These are phyloP conservation scores for Nipponacmea schrenckii DNA, from an alignment of 2,888 invertebrate species.

Conservation along the genomic window DNA sequence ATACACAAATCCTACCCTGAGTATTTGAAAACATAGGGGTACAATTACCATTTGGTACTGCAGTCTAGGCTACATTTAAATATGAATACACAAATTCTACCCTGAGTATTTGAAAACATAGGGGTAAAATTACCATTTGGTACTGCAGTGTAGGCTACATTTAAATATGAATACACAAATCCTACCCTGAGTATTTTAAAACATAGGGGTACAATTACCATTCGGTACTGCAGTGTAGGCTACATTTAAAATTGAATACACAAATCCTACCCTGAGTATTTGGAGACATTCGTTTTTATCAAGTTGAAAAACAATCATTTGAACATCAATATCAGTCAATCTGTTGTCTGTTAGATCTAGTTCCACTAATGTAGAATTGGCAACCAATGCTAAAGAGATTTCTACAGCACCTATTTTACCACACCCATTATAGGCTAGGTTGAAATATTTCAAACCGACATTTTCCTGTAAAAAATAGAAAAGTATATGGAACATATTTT, in stretches of 20 bases:
- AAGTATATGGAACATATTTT: not conserved
- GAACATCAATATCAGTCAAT: constrained; percentile 45
- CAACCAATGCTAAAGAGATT: constrained; percentile 42
- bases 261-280: constrained; percentile 39
- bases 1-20: no score
- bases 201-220: no score
- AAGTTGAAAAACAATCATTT: constrained; percentile 38
- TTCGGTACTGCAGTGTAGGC: no score
- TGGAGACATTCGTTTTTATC: constrained; percentile 41
- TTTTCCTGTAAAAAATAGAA: constrained; percentile 44
- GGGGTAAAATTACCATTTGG: no score
- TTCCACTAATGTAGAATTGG: constrained; percentile 45
- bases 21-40: constrained; percentile 36
- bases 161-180: no score
- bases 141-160: no score
- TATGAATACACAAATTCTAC: no score
- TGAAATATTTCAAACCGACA: constrained; percentile 45
- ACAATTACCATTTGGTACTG: no score
- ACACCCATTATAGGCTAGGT: constrained; percentile 54
- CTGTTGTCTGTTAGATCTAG: constrained; percentile 56
- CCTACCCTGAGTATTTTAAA: constrained; percentile 40
- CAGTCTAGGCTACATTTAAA: no score
- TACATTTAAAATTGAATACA: no score
- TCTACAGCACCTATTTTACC: constrained; percentile 44
- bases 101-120: constrained; percentile 38